phyloP scores from a whole-genome alignment of 2,888 invertebrate genomes.

The Calameuta filiformis region DNA sequence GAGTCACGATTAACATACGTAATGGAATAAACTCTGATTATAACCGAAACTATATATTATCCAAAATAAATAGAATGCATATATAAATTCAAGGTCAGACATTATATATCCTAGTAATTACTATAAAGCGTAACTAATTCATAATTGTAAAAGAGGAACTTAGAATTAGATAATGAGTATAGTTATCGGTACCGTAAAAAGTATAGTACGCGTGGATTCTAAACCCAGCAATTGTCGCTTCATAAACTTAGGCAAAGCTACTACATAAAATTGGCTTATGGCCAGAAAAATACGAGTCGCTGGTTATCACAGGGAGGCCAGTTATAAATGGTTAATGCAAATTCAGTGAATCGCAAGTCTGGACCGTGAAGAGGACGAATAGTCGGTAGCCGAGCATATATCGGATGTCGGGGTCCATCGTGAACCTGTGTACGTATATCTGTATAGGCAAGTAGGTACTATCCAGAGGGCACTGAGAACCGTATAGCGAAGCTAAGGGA shows the following conservation, averaged over 20 bases:
- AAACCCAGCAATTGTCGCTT: conserved; percentile 26
- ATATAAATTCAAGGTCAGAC: neutral
- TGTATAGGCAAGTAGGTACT: neutral
- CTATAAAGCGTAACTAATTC: neutral
- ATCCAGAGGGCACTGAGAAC: conserved; percentile 9
- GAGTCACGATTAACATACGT: neutral
- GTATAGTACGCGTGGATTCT: neutral
- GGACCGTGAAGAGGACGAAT: neutral
- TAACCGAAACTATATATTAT: neutral
- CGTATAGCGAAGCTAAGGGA: conserved; percentile 14
- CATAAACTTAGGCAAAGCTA: conserved; percentile 21
- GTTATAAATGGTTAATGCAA: conserved; percentile 1
- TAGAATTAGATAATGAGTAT: neutral
- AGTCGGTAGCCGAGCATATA: neutral
- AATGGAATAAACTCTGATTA: neutral
- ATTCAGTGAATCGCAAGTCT: neutral
- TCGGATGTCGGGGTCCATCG: conserved; percentile 6
- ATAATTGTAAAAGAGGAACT: neutral
- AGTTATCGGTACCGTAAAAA: neutral
- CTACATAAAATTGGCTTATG: neutral
- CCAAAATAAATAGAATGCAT: neutral
- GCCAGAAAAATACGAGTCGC: neutral
- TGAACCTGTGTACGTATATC: neutral
- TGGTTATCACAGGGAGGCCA: neutral
- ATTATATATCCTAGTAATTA: neutral